Evolutionary conservation across 2,113 vertebrate species (phyloP), one percentile per base, ranked within the genome.

Genomic region (Hirundichthys speculiger): DNA sequence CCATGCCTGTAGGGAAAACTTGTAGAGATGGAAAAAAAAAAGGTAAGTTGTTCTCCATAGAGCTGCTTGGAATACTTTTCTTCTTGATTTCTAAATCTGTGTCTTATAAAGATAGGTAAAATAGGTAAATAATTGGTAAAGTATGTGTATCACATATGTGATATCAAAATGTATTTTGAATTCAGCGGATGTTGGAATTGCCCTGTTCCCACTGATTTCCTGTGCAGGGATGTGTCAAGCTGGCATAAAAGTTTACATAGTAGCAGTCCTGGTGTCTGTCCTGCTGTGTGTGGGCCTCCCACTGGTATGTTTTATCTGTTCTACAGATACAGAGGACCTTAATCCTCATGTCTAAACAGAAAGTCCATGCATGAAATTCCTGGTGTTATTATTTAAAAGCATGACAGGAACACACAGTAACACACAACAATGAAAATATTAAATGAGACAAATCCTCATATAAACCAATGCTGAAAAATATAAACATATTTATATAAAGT

Each of bases 221-320:
- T 57, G 27, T 59, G 34, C 43, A 65, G 43, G 42, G 20, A 61
- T 45, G 64, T 74, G 63, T 79, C 30, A 6, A 27, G 15, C 3
- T 53, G 57, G 57, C 55, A 79, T 73, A 65, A 65, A 60, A 24
- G 60, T 82, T 83, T 84, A 76, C 22, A 54, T 53, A 46, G 46
- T 42, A 21, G 5, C 43, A 42, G 51, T 49, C n/a, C 66, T 41
- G 40, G 14, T 38, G 45, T 64, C 20, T 63, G 63, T 25, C 56
- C 38, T 54, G 40, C 54, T 64, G 34, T 45, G 21, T 38, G 71
- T 45, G 49, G 34, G 57, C 45, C 66, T 67, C 73, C 47, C 7
- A 40, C 21, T 61, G 64, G 61, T 75, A 71, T 85, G 82, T 85
- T 82, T 69, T 78, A 73, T 72, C 62, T 64, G 68, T 61, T 64